phyloP scores from a whole-genome alignment of 2,113 vertebrate species.

The Bolborhynchus lineola region DNA sequence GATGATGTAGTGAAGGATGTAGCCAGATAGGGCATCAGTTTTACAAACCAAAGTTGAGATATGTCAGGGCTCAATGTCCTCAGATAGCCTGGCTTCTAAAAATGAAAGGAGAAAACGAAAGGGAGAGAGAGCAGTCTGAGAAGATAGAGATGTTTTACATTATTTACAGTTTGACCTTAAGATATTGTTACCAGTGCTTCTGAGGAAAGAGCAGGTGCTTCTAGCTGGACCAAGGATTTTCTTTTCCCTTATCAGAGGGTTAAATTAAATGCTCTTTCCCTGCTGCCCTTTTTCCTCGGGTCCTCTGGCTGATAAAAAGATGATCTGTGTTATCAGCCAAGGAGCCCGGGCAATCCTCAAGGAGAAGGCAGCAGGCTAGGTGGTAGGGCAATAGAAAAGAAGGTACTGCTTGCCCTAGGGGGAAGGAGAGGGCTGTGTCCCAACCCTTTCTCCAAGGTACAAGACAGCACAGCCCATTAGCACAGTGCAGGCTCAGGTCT shows the following conservation, averaged over 20 bases:
- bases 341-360: background rate
- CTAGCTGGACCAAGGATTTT: constrained; percentile 43
- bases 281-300: background rate
- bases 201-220: constrained; percentile 54
- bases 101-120: background rate
- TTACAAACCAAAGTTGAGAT: background rate
- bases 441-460: background rate
- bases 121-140: constrained; percentile 1
- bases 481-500: background rate
- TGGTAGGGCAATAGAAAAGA: background rate
- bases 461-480: background rate
- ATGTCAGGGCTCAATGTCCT: background rate
- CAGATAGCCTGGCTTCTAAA: constrained; percentile 44
- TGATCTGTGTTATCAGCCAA: constrained; percentile 10
- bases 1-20: background rate
- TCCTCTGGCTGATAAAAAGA: constrained; percentile 48
- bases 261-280: constrained; percentile 63
- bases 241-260: constrained; percentile 66
- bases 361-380: background rate
- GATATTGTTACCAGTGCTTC: constrained; percentile 47
- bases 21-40: background rate
- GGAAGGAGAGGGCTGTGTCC: background rate
- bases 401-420: background rate
- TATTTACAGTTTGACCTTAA: constrained; percentile 72
- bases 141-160: constrained; percentile 67